Evolutionary conservation across 2,888 invertebrate species (phyloP), one percentile per base, ranked within the genome.

Genomic region (Microplitis manilae): DNA sequence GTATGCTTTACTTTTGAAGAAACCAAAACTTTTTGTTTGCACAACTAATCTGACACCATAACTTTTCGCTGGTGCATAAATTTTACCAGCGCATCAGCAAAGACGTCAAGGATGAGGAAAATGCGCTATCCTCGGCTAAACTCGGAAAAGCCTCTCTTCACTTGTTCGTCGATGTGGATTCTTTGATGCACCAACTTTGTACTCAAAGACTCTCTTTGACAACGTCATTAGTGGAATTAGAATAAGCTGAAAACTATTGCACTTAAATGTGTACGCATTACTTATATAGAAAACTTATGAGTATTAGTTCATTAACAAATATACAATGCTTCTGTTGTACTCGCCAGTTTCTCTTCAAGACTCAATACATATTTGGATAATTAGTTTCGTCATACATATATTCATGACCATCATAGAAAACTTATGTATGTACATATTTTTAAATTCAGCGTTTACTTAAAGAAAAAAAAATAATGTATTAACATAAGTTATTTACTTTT

Each of bases 61-160:
- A 77, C 77, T 77, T 77, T 77, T 61, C 68, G 72, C 62, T 76
- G 68, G 62, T 73, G 76, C 72, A 76, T 77, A 72, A 62, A 72
- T 20, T 72, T 20, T 41, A 13, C 64, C 38, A 61, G 8, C 13
- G 50, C 50, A 50, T 50, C 50, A 13, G 50, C 50, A 39, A 6
- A 72, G 17, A 72, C 38, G 62, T 64, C 30, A 7, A 72, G 62
- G 62, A 40, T 30, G 62, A 8, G 2, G 30, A 50, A 50, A 50
- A 13, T 50, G 50, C 13, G 50, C 50, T 13, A 13, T 13, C 2
- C 13, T 50, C 50, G 50, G 30, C 2, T 30, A 30, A 50, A 50
- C 50, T 50, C 50, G 50, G 13, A 50, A 50, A 50, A 50, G 50
- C 50, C 5, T 50, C 9, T 38, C 38, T 30, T n/a, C 38, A 5